Evolutionary conservation across 2,888 invertebrate genomes (phyloP), one percentile per base, ranked within the genome.

Genomic region (Sericinus montela): DNA sequence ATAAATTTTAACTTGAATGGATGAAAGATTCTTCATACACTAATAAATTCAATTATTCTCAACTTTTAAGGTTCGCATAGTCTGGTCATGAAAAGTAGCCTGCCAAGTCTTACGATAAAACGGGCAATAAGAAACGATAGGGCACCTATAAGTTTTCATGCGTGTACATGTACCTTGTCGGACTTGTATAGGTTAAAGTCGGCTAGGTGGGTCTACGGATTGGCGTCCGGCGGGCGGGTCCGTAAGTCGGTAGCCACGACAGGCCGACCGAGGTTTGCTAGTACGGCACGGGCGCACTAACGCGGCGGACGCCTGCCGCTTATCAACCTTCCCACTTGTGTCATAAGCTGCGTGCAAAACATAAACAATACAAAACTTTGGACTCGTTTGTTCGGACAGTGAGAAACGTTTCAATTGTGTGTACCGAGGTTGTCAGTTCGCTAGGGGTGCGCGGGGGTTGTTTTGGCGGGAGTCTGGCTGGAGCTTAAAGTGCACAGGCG

Each of bases 251-350:
- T 76, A 75, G 73, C 76, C 70, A 54, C 60, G 57, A 67, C 60
- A 65, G 59, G 62, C 60, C 62, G 45, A 45, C 60, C 62, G 45
- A 45, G 51, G 62, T 60, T 59, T 63, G 64, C 79, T 84, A 87
- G 87, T 87, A 84, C 75, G 70, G 75, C 74, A 80, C 83, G 69
- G 68, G 69, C 77, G 65, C 63, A 79, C 67, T 65, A 62, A 65
- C 72, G 72, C 65, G 65, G 57, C 82, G 85, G 86, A 79, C 87
- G 87, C 78, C 65, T 71, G 72, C 58, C 58, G 59, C 62, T n/a
- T 54, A 43, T 51, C 45, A 47, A 36, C 41, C 55, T 42, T 44
- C 37, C 36, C 23, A 13, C 14, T 19, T 32, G 30, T 38, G 44
- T 35, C 30, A 37, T 15, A 19, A 49, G 35, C 68, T 67, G 72